Evolutionary conservation across 2,113 vertebrate species (phyloP).

Genomic region (Ochotona curzoniae): DNA sequence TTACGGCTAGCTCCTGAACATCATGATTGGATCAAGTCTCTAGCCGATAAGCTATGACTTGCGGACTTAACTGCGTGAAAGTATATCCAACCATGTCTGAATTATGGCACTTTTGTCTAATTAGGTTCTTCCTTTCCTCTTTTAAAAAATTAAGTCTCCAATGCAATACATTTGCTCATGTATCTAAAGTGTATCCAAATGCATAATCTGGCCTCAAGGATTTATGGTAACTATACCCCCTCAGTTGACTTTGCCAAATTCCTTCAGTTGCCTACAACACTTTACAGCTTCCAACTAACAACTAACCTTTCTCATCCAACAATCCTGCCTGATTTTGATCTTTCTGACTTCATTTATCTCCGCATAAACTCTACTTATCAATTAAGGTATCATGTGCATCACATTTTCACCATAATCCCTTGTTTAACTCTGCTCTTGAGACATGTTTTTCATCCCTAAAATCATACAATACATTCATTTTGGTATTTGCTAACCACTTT

Average conservation of each 20-base stretch:
- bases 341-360: slow-evolving; percentile 1
- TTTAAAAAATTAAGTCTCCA: not conserved
- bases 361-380: not conserved
- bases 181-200: not conserved
- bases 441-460: not conserved
- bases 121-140: not conserved
- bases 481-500: not conserved
- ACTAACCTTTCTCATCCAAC: not conserved
- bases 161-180: not conserved
- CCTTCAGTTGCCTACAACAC: not conserved
- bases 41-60: no score
- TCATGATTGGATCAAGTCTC: no score
- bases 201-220: not conserved
- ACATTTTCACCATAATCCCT: not conserved
- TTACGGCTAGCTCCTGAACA: no score
- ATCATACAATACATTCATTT: not conserved
- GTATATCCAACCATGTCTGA: no score
- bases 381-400: not conserved
- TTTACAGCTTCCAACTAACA: not conserved
- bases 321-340: not conserved
- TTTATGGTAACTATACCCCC: not conserved
- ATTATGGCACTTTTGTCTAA: not conserved
- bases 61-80: no score
- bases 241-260: not conserved
- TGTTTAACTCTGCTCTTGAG: slow-evolving; percentile 22